These are phyloP conservation scores for Carlito syrichta DNA, from an alignment of 2,113 vertebrate genomes.

Conservation along the genomic window DNA sequence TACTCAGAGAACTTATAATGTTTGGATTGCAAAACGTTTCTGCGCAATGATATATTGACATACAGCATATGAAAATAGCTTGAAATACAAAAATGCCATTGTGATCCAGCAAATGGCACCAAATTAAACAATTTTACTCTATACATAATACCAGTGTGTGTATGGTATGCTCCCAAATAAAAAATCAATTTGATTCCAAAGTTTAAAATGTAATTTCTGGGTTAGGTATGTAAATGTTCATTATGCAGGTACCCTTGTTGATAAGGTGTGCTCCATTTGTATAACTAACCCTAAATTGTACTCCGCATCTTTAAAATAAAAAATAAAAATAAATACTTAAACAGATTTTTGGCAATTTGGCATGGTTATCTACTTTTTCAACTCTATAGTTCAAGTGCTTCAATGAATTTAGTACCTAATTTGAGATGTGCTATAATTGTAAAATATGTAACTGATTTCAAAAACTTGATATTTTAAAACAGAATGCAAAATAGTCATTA, in stretches of 20 bases:
- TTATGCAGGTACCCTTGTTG: too few species aligned
- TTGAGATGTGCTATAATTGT: background rate
- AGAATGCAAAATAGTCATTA: background rate
- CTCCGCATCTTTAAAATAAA: too few species aligned
- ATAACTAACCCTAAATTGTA: too few species aligned
- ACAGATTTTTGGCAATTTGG: background rate
- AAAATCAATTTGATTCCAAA: conserved; percentile 55
- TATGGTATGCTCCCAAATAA: conserved; percentile 70
- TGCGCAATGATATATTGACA: conserved; percentile 67
- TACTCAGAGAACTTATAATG: conserved; percentile 66
- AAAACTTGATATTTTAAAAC: background rate
- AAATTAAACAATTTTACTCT: conserved; percentile 81
- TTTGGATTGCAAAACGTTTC: conserved; percentile 59
- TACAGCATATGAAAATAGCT: conserved; percentile 69
- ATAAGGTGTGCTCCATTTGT: too few species aligned
- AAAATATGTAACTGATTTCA: background rate
- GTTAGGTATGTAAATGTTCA: too few species aligned
- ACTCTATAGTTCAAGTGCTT: background rate
- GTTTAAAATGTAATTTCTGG: conserved; percentile 50
- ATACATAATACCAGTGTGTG: conserved; percentile 73
- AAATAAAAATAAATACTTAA: background rate
- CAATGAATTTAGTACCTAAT: background rate
- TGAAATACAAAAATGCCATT: conserved; percentile 81
- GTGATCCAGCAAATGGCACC: conserved; percentile 77
- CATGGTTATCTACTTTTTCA: background rate